These are phyloP conservation scores for Perca fluviatilis DNA, from an alignment of 2,113 vertebrate species.

Conservation along the genomic window DNA sequence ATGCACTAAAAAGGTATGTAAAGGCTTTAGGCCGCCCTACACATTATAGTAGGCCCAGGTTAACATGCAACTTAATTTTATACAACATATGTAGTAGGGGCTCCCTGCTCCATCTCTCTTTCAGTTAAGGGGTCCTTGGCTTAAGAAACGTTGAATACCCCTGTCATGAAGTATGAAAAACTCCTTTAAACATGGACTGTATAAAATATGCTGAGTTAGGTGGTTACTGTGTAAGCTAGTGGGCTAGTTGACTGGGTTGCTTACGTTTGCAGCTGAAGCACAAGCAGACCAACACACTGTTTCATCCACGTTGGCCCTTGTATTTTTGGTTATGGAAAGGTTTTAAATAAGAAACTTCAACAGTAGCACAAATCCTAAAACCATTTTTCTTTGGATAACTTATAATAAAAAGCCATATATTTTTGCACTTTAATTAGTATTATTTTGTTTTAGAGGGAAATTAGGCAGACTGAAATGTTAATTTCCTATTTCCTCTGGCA, in stretches of 20 bases:
- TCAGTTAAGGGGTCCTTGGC: no score
- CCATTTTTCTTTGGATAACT: slow-evolving; percentile 11
- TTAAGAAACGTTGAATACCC: no score
- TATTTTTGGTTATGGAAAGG: background rate
- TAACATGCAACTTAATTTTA: no score
- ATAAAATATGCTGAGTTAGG: background rate
- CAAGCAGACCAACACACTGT: background rate
- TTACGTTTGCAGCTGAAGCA: background rate
- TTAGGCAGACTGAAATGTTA: slow-evolving; percentile 31
- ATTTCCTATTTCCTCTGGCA: slow-evolving; percentile 34
- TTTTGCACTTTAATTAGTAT: background rate
- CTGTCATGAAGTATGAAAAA: background rate
- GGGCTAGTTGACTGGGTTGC: background rate
- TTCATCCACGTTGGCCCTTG: background rate
- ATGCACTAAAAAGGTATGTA: no score
- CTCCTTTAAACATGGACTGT: background rate
- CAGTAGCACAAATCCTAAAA: background rate
- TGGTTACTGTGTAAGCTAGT: background rate
- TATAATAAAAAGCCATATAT: slow-evolving; percentile 20
- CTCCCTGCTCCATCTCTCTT: no score
- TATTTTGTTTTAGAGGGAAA: slow-evolving; percentile 33
- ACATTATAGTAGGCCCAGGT: no score
- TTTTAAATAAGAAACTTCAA: background rate
- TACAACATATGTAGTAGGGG: no score
- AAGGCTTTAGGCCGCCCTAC: no score